phyloP scores from a whole-genome alignment of 2,888 invertebrate genomes.

The Drosophila barbarae region DNA sequence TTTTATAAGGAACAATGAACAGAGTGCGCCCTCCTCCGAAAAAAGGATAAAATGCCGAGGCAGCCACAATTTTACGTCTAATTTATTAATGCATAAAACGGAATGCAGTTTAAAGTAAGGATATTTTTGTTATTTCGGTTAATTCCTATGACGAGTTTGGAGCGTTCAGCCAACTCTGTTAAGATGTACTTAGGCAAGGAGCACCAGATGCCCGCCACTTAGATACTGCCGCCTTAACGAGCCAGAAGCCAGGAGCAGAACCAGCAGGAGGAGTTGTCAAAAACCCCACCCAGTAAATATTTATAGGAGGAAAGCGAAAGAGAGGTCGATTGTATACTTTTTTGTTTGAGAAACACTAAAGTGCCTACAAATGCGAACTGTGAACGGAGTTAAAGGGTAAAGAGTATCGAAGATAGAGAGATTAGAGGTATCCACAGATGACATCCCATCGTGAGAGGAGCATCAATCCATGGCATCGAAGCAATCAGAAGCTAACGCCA shows the following conservation, averaged over 20 bases:
- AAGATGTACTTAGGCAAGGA: conserved; percentile 15
- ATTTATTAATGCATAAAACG: conserved; percentile 22
- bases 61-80: conserved; percentile 33
- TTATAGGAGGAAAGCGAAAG: conserved; percentile 3
- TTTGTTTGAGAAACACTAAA: conserved; percentile 72
- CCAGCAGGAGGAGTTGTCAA: conserved; percentile 6
- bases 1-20: conserved; percentile 23
- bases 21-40: conserved; percentile 22
- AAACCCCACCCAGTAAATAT: conserved; percentile 24
- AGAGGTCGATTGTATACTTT: conserved; percentile 50
- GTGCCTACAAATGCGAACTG: conserved; percentile 61
- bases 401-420: neutral
- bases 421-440: neutral
- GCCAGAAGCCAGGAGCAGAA: neutral
- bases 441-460: conserved; percentile 10
- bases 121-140: conserved; percentile 32
- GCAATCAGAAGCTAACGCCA: conserved; percentile 57
- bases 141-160: conserved; percentile 30
- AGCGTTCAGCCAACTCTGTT: conserved; percentile 26
- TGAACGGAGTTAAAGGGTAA: conserved; percentile 1
- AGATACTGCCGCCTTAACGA: conserved; percentile 15
- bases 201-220: conserved; percentile 17
- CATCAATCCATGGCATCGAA: conserved; percentile 48
- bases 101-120: conserved; percentile 28
- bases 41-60: conserved; percentile 10